These are phyloP conservation scores for Rallus limicola DNA, from an alignment of 2,113 vertebrate genomes.

Conservation along the genomic window DNA sequence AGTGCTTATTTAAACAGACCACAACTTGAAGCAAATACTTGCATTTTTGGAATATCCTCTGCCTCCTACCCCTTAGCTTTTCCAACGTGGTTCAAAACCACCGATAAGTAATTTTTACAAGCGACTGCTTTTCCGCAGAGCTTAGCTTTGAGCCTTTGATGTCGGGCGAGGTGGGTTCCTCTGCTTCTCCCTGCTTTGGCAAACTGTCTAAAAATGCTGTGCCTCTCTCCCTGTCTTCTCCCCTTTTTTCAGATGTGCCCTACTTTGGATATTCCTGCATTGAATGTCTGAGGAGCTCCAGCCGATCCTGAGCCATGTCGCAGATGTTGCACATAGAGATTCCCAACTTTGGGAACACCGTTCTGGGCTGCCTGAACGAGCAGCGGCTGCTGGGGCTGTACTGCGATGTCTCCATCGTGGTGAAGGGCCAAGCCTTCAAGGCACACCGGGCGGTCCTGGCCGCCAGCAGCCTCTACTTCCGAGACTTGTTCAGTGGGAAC, in stretches of 20 bases:
- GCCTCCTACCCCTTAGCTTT: neutral
- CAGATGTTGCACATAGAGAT: slow-evolving; percentile 99
- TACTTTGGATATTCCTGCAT: slow-evolving; percentile 67
- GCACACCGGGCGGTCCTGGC: slow-evolving; percentile 95
- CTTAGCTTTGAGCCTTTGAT: neutral
- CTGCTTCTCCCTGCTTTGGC: neutral
- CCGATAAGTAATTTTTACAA: neutral
- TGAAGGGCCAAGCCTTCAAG: slow-evolving; percentile 97
- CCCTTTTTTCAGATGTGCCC: slow-evolving; percentile 84
- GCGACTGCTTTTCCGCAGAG: neutral
- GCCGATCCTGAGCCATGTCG: slow-evolving; percentile 83
- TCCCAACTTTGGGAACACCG: slow-evolving; percentile 97
- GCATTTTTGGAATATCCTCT: neutral
- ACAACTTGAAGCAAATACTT: neutral
- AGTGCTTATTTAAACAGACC: slow-evolving; percentile 44
- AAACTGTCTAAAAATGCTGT: neutral
- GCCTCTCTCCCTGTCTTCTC: slow-evolving; percentile 18
- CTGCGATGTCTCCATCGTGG: slow-evolving; percentile 98
- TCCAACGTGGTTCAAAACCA: neutral
- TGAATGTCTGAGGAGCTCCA: slow-evolving; percentile 77
- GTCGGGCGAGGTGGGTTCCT: neutral
- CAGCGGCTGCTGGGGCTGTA: slow-evolving; percentile 95
- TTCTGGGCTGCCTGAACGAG: slow-evolving; percentile 95
- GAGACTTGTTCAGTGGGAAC: slow-evolving; percentile 96
- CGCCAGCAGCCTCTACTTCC: slow-evolving; percentile 96